phyloP scores from a whole-genome alignment of 2,113 vertebrate species.

The Campylomormyrus tamandua region DNA sequence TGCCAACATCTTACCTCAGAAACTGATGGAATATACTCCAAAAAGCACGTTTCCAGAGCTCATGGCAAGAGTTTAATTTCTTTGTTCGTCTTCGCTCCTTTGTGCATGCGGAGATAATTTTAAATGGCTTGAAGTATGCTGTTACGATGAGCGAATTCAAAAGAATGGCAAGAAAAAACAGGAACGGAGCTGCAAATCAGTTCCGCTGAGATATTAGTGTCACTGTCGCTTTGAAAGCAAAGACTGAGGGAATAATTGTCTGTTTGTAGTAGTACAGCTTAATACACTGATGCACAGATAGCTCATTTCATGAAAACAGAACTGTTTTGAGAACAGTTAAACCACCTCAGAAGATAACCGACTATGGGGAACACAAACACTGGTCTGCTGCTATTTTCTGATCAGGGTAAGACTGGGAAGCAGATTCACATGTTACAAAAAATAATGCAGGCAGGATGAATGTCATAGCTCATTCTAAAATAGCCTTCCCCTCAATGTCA shows the following conservation, averaged over 20 bases:
- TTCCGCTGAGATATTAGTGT: slow-evolving; percentile 6
- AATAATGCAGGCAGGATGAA: background rate
- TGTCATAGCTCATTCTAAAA: background rate
- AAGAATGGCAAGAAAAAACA: background rate
- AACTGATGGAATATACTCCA: slow-evolving; percentile 1
- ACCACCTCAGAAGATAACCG: background rate
- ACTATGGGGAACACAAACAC: background rate
- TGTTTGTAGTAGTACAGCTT: slow-evolving; percentile 1
- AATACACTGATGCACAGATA: slow-evolving; percentile 1
- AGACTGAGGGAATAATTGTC: slow-evolving; percentile 8
- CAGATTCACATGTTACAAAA: background rate
- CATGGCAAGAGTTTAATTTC: slow-evolving; percentile 4
- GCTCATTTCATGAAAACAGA: background rate
- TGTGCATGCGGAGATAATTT: background rate
- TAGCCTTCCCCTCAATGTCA: background rate
- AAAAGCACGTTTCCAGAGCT: slow-evolving; percentile 6
- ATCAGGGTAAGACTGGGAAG: background rate
- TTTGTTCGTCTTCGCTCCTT: background rate
- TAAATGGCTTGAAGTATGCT: background rate
- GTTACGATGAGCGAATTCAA: background rate
- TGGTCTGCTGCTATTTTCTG: background rate
- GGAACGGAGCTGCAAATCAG: background rate
- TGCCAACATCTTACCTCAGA: background rate
- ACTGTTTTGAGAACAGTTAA: background rate
- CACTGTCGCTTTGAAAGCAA: slow-evolving; percentile 10